phyloP scores from a whole-genome alignment of 2,888 invertebrate genomes.

The Xestia rhomboidea region DNA sequence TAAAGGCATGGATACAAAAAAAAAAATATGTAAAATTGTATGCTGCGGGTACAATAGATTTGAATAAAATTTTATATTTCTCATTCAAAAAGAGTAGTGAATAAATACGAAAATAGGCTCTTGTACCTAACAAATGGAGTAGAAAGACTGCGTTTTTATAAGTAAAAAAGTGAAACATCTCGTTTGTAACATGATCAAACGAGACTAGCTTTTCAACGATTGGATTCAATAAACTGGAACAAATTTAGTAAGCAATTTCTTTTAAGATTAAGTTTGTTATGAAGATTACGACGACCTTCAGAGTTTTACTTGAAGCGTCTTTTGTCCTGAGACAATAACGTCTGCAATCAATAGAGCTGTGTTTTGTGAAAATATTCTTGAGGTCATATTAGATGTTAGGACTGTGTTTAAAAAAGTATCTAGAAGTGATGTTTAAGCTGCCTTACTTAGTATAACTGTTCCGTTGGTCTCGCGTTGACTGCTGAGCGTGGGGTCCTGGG shows the following conservation, averaged over 20 bases:
- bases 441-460: not conserved
- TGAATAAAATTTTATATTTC: not conserved
- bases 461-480: not conserved
- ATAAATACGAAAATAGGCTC: not conserved
- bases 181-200: conserved; percentile 48
- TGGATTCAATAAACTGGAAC: conserved; percentile 54
- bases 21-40: not conserved
- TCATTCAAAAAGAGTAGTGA: not conserved
- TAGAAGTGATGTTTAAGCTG: not conserved
- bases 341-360: not conserved
- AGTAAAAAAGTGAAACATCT: conserved; percentile 27
- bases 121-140: not conserved
- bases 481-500: not conserved
- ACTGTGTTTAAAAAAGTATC: not conserved
- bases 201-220: conserved; percentile 46
- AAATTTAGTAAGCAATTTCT: conserved; percentile 54
- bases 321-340: conserved; percentile 1
- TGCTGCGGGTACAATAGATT: not conserved
- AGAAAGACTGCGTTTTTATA: not conserved
- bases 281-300: conserved; percentile 44
- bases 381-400: not conserved
- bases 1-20: not conserved
- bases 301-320: conserved; percentile 8
- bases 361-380: not conserved
- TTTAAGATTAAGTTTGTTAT: conserved; percentile 45